Evolutionary conservation across 1,140 invertebrate genomes (phyloP), one percentile per base, ranked within the genome.

Genomic region (Hestina assimilis): DNA sequence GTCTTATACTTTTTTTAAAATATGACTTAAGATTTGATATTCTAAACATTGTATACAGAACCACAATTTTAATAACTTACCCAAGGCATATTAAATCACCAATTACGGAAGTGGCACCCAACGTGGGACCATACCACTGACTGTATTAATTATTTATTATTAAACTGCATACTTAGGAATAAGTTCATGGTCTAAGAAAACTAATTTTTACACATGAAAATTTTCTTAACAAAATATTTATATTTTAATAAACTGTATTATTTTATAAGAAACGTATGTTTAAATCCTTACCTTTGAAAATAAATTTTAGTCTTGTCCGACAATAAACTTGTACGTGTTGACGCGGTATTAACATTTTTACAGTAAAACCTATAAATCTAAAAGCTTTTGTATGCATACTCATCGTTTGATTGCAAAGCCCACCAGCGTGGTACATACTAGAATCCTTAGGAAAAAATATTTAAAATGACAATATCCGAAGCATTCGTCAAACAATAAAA

Each of bases 61-160:
- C n/a, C n/a, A n/a, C n/a, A n/a, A n/a, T n/a, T n/a, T n/a, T n/a
- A n/a, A n/a, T n/a, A n/a, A n/a, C n/a, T n/a, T n/a, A 35, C 14
- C 5, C 15, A 35, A 35, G 19, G 15, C 9, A 7, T 38, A 14
- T 15, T 9, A 5, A 23, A 78, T 70, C 75, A 63, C 63, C 73
- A 76, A 79, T 79, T 76, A 79, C 50, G 47, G 52, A 55, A 45
- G 53, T 72, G 75, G 68, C 72, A 72, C 75, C 75, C 73, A 62
- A 61, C 66, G 61, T 58, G 69, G 74, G 63, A 58, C 59, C 69
- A 68, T 69, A 65, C 63, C 66, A 47, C 35, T 56, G 65, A 72
- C 75, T 72, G 65, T 63, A 72, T 69, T 69, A 57, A 46, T 50
- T 59, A 69, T 69, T 69, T 72, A 69, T 63, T 17, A 38, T 17